phyloP scores from a whole-genome alignment of 2,888 invertebrate species.

The Anorthoa munda region DNA sequence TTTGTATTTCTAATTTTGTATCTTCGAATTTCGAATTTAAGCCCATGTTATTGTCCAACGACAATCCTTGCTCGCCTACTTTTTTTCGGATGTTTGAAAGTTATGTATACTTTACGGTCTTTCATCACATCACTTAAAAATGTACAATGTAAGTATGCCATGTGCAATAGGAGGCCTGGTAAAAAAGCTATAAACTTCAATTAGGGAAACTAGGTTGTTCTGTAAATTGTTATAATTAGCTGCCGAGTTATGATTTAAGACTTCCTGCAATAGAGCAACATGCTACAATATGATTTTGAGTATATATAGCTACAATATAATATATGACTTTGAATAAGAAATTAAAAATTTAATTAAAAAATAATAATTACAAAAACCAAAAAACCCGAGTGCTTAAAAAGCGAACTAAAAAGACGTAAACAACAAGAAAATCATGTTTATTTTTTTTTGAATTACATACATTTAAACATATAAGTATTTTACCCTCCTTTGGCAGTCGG shows the following conservation, averaged over 20 bases:
- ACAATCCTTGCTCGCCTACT: background rate
- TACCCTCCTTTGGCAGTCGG: too few relatives aligned
- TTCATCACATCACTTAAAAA: constrained; percentile 11
- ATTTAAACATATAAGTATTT: too few relatives aligned
- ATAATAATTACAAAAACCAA: too few relatives aligned
- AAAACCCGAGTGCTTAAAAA: too few relatives aligned
- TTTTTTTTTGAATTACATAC: too few relatives aligned
- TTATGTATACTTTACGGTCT: background rate
- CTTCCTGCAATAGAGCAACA: constrained; percentile 18
- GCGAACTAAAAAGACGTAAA: too few relatives aligned
- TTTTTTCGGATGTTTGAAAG: background rate
- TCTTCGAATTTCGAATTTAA: background rate
- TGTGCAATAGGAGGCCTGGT: background rate
- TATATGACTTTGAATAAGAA: too few relatives aligned
- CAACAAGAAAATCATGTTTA: too few relatives aligned
- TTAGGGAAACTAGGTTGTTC: constrained; percentile 37
- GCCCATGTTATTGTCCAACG: background rate
- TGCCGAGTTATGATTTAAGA: constrained; percentile 40
- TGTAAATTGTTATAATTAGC: constrained; percentile 29
- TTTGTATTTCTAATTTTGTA: too few relatives aligned
- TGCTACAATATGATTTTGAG: too few relatives aligned
- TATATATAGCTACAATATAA: too few relatives aligned
- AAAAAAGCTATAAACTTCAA: constrained; percentile 42
- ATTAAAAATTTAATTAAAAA: too few relatives aligned
- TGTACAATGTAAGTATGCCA: background rate